Evolutionary conservation across 2,113 vertebrate genomes (phyloP).

Genomic region (Lethenteron reissneri): DNA sequence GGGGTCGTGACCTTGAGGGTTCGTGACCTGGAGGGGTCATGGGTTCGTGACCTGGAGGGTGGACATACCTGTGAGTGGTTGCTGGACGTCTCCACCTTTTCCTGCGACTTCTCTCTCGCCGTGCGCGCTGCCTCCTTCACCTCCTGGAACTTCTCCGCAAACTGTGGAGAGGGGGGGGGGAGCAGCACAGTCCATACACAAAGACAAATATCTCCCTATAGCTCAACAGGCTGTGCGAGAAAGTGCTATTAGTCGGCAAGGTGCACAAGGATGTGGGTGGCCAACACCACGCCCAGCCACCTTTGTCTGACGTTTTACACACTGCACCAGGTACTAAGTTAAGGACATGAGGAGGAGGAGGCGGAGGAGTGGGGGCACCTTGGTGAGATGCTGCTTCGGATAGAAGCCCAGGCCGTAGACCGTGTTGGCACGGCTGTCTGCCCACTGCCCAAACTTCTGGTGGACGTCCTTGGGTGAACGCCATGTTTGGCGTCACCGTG

Average conservation of each 20-base stretch:
- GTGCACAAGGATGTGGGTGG: too few relatives aligned
- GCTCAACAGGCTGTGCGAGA: too few relatives aligned
- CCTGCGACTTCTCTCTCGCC: constrained; percentile 70
- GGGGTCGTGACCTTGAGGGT: constrained; percentile 17
- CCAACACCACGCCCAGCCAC: too few relatives aligned
- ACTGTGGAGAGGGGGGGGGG: constrained; percentile 22
- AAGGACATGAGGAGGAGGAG: too few relatives aligned
- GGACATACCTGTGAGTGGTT: constrained; percentile 39
- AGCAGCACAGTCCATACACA: not conserved
- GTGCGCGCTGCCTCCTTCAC: constrained; percentile 69
- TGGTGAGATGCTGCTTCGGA: constrained; percentile 88
- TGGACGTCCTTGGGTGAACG: constrained; percentile 97
- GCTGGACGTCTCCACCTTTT: constrained; percentile 65
- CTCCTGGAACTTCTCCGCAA: constrained; percentile 76
- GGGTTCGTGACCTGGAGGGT: constrained; percentile 51
- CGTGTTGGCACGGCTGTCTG: constrained; percentile 89
- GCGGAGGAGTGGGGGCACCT: constrained; percentile 25
- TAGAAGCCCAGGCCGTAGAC: constrained; percentile 94
- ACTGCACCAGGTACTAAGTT: too few relatives aligned
- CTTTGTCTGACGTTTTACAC: too few relatives aligned
- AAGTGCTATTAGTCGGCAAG: too few relatives aligned
- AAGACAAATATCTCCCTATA: too few relatives aligned
- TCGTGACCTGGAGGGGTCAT: not conserved
- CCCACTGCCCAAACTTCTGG: constrained; percentile 99
- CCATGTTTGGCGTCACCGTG: constrained; percentile 98